phyloP scores from a whole-genome alignment of 2,113 vertebrate species.

The Myrmophylax atrothorax region DNA sequence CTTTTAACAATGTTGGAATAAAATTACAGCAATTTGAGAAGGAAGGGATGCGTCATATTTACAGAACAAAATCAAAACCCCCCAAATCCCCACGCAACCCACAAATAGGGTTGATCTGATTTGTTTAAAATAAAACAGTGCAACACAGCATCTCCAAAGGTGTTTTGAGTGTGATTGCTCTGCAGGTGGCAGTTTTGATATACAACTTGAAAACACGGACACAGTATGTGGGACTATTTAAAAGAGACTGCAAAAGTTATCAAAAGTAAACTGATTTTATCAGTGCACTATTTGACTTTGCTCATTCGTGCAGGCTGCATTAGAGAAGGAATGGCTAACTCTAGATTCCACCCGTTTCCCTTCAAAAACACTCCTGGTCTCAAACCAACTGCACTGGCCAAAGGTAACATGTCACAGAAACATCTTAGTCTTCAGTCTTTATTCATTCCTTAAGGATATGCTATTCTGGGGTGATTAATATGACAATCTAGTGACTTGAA shows the following conservation, averaged over 20 bases:
- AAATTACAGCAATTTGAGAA: background rate
- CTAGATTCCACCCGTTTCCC: constrained; percentile 70
- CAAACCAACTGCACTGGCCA: constrained; percentile 75
- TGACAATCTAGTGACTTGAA: constrained; percentile 83
- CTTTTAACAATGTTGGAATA: background rate
- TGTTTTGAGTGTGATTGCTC: background rate
- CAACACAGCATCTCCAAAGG: background rate
- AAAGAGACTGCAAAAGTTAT: constrained; percentile 41
- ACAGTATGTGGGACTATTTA: background rate
- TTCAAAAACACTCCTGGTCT: constrained; percentile 69
- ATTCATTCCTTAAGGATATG: constrained; percentile 71
- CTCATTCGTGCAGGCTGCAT: constrained; percentile 74
- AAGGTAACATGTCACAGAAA: constrained; percentile 86
- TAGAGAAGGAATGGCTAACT: constrained; percentile 82
- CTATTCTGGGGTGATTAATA: constrained; percentile 83
- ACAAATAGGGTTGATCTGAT: background rate
- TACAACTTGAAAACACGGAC: background rate
- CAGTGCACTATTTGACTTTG: constrained; percentile 44
- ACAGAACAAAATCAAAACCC: background rate
- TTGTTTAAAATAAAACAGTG: background rate
- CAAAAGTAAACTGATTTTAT: constrained; percentile 57
- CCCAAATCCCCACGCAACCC: background rate
- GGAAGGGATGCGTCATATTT: background rate
- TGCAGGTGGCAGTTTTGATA: constrained; percentile 32
- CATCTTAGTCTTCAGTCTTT: constrained; percentile 69